Evolutionary conservation across 2,797 vertebrate species (phyloP).

Genomic region (Aulostomus chinensis): DNA sequence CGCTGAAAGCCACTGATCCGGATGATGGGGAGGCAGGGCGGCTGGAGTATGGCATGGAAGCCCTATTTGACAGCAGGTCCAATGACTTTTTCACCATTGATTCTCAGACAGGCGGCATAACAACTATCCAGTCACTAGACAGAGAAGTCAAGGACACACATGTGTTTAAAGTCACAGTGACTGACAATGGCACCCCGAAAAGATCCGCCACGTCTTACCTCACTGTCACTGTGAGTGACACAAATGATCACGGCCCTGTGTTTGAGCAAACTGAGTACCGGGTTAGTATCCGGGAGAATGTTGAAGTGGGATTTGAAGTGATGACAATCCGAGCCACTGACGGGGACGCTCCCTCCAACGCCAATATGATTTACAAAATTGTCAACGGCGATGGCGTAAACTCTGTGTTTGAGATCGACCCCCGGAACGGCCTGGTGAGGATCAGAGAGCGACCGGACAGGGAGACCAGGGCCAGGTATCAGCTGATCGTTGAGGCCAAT

Average conservation of each 20-base stretch:
- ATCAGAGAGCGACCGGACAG: slow-evolving; percentile 88
- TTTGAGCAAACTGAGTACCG: slow-evolving; percentile 93
- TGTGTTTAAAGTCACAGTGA: slow-evolving; percentile 89
- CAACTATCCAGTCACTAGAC: slow-evolving; percentile 86
- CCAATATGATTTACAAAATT: slow-evolving; percentile 95
- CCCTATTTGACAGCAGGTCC: slow-evolving; percentile 91
- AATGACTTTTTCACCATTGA: slow-evolving; percentile 89
- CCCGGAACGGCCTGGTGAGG: slow-evolving; percentile 88
- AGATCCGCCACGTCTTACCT: slow-evolving; percentile 86
- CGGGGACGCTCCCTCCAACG: slow-evolving; percentile 92
- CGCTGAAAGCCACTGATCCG: slow-evolving; percentile 89
- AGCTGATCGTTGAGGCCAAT: slow-evolving; percentile 92
- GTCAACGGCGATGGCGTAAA: slow-evolving; percentile 81
- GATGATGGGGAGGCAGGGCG: slow-evolving; percentile 92
- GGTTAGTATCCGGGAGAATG: slow-evolving; percentile 90
- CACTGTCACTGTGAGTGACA: slow-evolving; percentile 94
- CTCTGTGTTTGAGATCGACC: slow-evolving; percentile 89
- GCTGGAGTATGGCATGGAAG: slow-evolving; percentile 91
- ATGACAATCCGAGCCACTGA: slow-evolving; percentile 94
- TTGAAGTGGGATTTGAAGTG: slow-evolving; percentile 94
- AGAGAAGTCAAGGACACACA: slow-evolving; percentile 95
- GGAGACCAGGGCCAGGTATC: slow-evolving; percentile 85
- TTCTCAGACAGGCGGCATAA: slow-evolving; percentile 84
- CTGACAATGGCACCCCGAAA: slow-evolving; percentile 84
- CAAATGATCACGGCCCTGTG: slow-evolving; percentile 91